Evolutionary conservation across 2,113 vertebrate species (phyloP).

Genomic region (Atlantisia rogersi): DNA sequence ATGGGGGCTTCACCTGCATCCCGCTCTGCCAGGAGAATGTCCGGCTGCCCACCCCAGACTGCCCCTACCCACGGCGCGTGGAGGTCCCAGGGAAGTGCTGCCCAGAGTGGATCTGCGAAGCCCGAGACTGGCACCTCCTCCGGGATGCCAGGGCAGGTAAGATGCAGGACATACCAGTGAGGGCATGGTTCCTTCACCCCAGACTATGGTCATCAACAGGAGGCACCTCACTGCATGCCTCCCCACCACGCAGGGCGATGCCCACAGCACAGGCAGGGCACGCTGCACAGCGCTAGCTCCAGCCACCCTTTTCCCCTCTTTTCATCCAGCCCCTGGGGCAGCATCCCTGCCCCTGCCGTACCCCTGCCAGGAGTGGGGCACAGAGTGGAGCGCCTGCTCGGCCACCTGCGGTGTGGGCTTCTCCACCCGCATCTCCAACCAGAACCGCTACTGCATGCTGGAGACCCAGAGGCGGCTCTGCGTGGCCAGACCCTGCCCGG

Average conservation of each 20-base stretch:
- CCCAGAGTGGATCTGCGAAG: conserved; percentile 90
- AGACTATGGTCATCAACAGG: neutral
- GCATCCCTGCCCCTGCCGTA: accelerated
- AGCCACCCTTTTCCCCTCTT: neutral
- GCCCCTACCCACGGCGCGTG: conserved; percentile 82
- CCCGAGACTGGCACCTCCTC: conserved; percentile 66
- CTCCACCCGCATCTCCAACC: conserved; percentile 88
- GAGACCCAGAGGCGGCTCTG: conserved; percentile 88
- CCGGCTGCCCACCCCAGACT: conserved; percentile 84
- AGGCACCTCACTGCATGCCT: neutral
- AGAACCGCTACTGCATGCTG: conserved; percentile 85
- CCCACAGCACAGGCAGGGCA: neutral
- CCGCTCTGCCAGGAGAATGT: conserved; percentile 80
- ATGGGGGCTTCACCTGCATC: conserved; percentile 86
- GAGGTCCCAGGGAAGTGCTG: conserved; percentile 89
- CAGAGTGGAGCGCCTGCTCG: conserved; percentile 89
- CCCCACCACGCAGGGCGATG: accelerated
- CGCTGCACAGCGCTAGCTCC: accelerated
- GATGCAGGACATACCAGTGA: neutral
- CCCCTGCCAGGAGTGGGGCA: conserved; percentile 82
- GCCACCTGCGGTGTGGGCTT: conserved; percentile 87
- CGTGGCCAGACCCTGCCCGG: conserved; percentile 78
- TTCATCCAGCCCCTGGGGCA: conserved; percentile 18
- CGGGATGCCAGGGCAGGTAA: conserved; percentile 75
- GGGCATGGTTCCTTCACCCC: neutral